Evolutionary conservation across 2,888 invertebrate species (phyloP), one percentile per base, ranked within the genome.

Genomic region (Drosophila antonietae): DNA sequence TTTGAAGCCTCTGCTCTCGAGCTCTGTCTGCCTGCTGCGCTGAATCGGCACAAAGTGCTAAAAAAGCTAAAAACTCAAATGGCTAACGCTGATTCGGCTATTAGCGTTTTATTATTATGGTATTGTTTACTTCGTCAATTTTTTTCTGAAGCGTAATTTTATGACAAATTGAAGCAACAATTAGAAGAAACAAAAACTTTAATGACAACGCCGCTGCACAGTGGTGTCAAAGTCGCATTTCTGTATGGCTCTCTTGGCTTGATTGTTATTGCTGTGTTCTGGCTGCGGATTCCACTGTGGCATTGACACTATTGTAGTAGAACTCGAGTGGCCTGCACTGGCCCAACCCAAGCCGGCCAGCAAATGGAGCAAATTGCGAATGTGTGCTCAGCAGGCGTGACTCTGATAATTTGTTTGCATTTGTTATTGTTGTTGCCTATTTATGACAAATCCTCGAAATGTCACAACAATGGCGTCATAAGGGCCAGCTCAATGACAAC

Each of bases 381-480:
- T 46, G 74, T 73, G 87, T 73, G 87, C 46, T 72, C 55, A 83
- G 73, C 56, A 75, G 79, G 89, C 89, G 88, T 89, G 87, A 87
- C 89, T 67, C 59, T 49, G 74, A 58, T 76, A 86, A 86, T 84
- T 78, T 83, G 76, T 80, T 78, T 80, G 72, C 51, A 58, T 73
- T 67, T 23, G 23, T 23, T 23, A 4, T 66, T 73, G 47, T 52
- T 73, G 47, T 52, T 70, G 63, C 49, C 49, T 41, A 39, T 60
- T 63, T 80, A 75, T 72, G 76, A 75, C 59, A 80, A 78, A 71
- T 78, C 68, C 82, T 61, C 63, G 31, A 69, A 85, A 61, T 86
- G 87, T 87, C 81, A 83, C 68, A 71, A 74, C 89, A 58, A 71
- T 89, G 70, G 53, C 87, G 84, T 89, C 84, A 89, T 68, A 73